Conservation (phyloP, 2,797 vertebrate genomes). For the Chromis chromis region DNA sequence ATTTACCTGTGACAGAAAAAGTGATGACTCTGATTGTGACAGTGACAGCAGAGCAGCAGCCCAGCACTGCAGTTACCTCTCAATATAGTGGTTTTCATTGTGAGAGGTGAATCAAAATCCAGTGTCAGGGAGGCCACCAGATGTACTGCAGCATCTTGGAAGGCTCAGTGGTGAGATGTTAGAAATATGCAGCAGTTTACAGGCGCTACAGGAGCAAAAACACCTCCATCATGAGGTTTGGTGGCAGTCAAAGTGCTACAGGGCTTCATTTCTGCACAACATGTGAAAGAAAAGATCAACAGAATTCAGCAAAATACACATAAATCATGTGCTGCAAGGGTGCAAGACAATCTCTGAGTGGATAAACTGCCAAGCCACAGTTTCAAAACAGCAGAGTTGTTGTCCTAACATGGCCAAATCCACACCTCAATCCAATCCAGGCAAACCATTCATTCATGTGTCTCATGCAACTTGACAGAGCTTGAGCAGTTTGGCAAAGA, state of each 20-base stretch:
- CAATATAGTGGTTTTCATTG: too few species aligned
- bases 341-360: constrained; percentile 17
- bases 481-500: constrained; percentile 38
- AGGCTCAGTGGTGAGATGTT: neutral
- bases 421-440: constrained; percentile 46
- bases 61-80: too few species aligned
- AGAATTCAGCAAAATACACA: constrained; percentile 13
- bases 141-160: neutral
- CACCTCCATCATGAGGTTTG: neutral
- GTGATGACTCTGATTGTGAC: too few species aligned
- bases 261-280: neutral
- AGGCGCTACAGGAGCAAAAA: constrained; percentile 5
- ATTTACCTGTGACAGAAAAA: too few species aligned
- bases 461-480: constrained; percentile 21
- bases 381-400: constrained; percentile 24
- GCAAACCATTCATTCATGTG: constrained; percentile 8
- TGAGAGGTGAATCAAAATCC: too few species aligned
- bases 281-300: constrained; percentile 25
- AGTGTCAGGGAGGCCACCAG: too few species aligned
- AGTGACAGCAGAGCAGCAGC: too few species aligned
- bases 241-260: neutral
- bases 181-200: neutral
- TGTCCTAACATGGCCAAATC: constrained; percentile 25
- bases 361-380: constrained; percentile 38
- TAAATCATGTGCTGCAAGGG: constrained; percentile 7